phyloP scores from a whole-genome alignment of 2,113 vertebrate genomes.

The Thamnophis sirtalis region DNA sequence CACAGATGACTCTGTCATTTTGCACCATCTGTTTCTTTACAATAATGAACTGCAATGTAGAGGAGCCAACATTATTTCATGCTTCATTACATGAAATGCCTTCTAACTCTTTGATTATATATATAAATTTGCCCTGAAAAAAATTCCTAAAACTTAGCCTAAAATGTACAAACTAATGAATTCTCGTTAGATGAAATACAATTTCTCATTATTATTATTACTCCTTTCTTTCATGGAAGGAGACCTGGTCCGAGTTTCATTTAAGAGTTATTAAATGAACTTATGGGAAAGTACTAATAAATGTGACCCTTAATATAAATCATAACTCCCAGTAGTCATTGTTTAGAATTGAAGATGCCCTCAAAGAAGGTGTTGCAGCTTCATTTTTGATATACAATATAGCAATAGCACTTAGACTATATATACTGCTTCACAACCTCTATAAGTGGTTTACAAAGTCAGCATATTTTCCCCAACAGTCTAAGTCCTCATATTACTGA shows the following conservation, averaged over 20 bases:
- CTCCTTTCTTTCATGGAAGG: background rate
- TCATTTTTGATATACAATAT: background rate
- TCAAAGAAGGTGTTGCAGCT: background rate
- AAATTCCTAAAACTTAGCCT: conserved; percentile 20
- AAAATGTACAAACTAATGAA: conserved; percentile 37
- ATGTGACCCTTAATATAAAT: background rate
- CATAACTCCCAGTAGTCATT: background rate
- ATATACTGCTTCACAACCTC: background rate
- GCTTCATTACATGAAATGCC: conserved; percentile 45
- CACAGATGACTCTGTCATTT: conserved; percentile 28
- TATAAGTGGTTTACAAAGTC: background rate
- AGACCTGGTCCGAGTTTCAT: background rate
- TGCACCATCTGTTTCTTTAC: conserved; percentile 30
- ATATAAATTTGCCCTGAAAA: conserved; percentile 39
- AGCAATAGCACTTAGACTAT: background rate
- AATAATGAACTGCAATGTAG: conserved; percentile 31
- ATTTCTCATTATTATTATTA: conserved; percentile 35
- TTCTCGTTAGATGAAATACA: conserved; percentile 30
- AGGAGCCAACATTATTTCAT: conserved; percentile 38
- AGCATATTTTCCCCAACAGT: background rate
- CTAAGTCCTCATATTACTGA: background rate
- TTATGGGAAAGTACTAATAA: background rate
- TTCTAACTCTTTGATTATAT: conserved; percentile 41
- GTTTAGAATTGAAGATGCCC: background rate
- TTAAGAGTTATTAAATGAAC: background rate